phyloP scores from a whole-genome alignment of 2,888 invertebrate species.

The Trissolcus brochymenae region DNA sequence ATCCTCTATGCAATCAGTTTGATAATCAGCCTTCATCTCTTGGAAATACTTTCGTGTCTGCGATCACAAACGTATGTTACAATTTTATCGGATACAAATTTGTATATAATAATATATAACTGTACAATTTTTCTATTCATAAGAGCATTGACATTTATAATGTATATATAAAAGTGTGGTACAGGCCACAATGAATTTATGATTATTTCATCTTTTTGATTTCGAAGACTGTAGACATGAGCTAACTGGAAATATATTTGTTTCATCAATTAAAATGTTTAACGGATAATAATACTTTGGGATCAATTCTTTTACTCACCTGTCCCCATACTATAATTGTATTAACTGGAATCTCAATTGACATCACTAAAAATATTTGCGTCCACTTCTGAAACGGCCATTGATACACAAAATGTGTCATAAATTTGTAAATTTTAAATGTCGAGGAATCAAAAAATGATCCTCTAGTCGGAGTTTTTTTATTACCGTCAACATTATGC shows the following conservation, averaged over 20 bases:
- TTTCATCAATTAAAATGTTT: not conserved
- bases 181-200: slow-evolving; percentile 24
- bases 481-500: too few species aligned
- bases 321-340: slow-evolving; percentile 9
- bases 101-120: not conserved
- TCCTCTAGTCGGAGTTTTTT: not conserved
- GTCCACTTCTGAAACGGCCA: slow-evolving; percentile 31
- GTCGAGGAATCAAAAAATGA: slow-evolving; percentile 13
- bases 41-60: slow-evolving; percentile 15
- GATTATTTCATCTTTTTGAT: slow-evolving; percentile 17
- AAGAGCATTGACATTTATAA: slow-evolving; percentile 24
- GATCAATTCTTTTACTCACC: slow-evolving; percentile 1
- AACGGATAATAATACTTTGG: not conserved
- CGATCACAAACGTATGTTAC: slow-evolving; percentile 2
- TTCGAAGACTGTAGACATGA: not conserved
- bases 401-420: slow-evolving; percentile 20
- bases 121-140: slow-evolving; percentile 24
- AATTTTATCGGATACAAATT: not conserved
- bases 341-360: slow-evolving; percentile 25
- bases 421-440: slow-evolving; percentile 20
- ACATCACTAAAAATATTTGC: slow-evolving; percentile 11
- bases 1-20: slow-evolving; percentile 11
- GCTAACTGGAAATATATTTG: too few species aligned
- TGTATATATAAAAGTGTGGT: slow-evolving; percentile 22
- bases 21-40: slow-evolving; percentile 21